Evolutionary conservation across 2,888 invertebrate species (phyloP).

Genomic region (Byasa hedistus): DNA sequence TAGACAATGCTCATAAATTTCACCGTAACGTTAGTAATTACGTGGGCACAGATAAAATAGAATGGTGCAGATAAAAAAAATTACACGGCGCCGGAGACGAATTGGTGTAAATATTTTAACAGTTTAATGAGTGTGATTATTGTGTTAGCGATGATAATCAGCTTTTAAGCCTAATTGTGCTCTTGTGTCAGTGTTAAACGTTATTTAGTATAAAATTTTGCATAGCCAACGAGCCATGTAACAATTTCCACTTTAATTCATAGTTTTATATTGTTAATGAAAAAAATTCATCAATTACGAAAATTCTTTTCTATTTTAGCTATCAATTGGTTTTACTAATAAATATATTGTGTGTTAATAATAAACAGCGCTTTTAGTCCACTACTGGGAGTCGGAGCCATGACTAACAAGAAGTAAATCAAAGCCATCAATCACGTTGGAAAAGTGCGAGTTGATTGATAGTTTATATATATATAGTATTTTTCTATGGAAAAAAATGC

Average conservation of each 20-base stretch:
- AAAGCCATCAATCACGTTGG: too few relatives aligned
- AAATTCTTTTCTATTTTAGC: constrained; percentile 15
- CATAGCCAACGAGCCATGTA: constrained; percentile 53
- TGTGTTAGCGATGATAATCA: constrained; percentile 48
- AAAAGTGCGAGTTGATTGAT: too few relatives aligned
- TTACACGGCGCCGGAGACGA: constrained; percentile 32
- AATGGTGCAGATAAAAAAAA: constrained; percentile 29
- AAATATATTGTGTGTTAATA: neutral
- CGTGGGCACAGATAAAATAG: constrained; percentile 9
- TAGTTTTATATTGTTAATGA: constrained; percentile 32
- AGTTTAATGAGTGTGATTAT: constrained; percentile 46
- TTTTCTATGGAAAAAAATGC: too few relatives aligned
- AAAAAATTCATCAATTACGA: constrained; percentile 1
- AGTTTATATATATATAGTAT: too few relatives aligned
- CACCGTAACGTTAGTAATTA: constrained; percentile 16
- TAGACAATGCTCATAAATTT: constrained; percentile 25
- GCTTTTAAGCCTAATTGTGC: constrained; percentile 49
- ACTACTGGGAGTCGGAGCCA: too few relatives aligned
- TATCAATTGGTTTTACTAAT: neutral
- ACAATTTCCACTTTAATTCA: constrained; percentile 36
- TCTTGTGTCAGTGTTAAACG: constrained; percentile 41
- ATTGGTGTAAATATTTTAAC: constrained; percentile 33
- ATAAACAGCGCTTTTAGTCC: neutral
- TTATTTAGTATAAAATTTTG: constrained; percentile 41
- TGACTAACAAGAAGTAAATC: too few relatives aligned